Base-by-base conservation (phyloP, 2,888 invertebrate species). In the Drosophila prostipennis region DNA sequence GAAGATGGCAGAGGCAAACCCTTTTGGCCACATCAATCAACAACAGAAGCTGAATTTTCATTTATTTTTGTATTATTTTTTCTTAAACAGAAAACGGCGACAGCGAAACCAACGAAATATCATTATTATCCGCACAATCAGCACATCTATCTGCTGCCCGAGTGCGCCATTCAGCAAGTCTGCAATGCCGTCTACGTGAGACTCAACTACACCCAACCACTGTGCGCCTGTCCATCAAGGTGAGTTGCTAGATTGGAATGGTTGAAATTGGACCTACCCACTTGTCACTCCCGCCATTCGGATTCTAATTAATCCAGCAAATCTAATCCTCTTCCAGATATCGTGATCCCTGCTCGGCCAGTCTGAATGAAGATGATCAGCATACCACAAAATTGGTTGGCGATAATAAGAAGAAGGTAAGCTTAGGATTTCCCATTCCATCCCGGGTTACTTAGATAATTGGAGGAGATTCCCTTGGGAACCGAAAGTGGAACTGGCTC, bases 101-200 rank as follows among this genome's bases (percentile, higher is more conserved):
- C 96, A 77, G 96, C 96, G 53, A 97, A 97, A 91, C 97, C 97
- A 29, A 97, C 97, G 75, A 97, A 97, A 93, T 97, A 98, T 93
- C 97, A 98, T 92, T 97, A 97, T 93, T 97, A 97, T 92, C 97
- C 97, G 34, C 97, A 97, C 93, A 97, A 97, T 93, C 97, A 97
- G 92, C 97, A 97, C 93, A 96, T 97, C 90, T 97, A 97, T 93
- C 93, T 97, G 89, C 93, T 98, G 84, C 98, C 98, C 74, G 98
- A 98, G 93, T 98, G 98, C 93, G 98, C 98, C 78, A 96, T 98
- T 87, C 98, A 98, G 93, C 98, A 98, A 94, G 96, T 95, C 79
- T 98, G 98, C 93, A 98, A 97, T 92, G 98, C 98, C 1, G 97
- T 98, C 72, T 98, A 98, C 93, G 96, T 97, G 64, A 94, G 98